phyloP scores from a whole-genome alignment of 2,888 invertebrate species.

The Pyrocoelia pectoralis region DNA sequence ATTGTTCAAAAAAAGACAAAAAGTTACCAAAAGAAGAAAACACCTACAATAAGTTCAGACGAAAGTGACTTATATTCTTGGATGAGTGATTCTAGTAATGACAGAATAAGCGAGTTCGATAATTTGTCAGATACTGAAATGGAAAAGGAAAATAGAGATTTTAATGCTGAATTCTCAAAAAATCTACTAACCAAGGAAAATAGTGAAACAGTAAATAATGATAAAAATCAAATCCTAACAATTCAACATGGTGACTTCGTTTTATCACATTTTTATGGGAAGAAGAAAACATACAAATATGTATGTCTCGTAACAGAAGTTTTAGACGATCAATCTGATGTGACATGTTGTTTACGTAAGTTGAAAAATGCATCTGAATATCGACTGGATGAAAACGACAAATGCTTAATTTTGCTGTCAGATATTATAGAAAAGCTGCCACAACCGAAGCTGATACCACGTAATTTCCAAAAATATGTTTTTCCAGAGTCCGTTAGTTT shows the following conservation, averaged over 20 bases:
- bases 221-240: conserved; percentile 24
- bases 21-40: conserved; percentile 18
- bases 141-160: not conserved
- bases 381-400: conserved; percentile 11
- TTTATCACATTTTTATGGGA: conserved; percentile 18
- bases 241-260: conserved; percentile 25
- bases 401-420: conserved; percentile 32
- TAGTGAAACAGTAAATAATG: conserved; percentile 24
- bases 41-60: conserved; percentile 27
- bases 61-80: conserved; percentile 29
- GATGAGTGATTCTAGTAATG: conserved; percentile 24
- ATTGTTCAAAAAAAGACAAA: conserved; percentile 17
- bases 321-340: conserved; percentile 29
- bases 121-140: conserved; percentile 25
- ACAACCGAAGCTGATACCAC: conserved; percentile 27
- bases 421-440: conserved; percentile 29
- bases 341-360: conserved; percentile 30
- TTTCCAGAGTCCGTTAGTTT: no score
- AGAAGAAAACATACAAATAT: conserved; percentile 23
- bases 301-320: conserved; percentile 27
- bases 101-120: conserved; percentile 27
- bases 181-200: conserved; percentile 21
- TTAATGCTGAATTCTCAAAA: no score
- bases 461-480: not conserved
- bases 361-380: conserved; percentile 20